These are phyloP conservation scores for Trichonephila clavipes DNA, from an alignment of 1,140 invertebrate species.

Conservation along the genomic window DNA sequence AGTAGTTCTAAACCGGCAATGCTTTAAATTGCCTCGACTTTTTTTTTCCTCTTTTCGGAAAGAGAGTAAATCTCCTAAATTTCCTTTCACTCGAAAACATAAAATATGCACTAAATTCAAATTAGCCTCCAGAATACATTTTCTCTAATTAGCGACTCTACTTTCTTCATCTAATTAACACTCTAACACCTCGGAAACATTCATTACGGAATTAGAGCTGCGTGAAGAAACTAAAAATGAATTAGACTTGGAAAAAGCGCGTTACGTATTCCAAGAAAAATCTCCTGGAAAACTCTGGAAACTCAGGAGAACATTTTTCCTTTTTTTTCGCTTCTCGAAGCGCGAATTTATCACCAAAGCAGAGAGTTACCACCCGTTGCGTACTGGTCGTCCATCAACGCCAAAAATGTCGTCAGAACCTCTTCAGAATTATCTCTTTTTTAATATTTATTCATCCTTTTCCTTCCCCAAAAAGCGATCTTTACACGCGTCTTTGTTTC, in stretches of 20 bases:
- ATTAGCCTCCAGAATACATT: conserved; percentile 28
- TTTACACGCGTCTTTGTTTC: conserved; percentile 48
- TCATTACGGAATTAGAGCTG: conserved; percentile 49
- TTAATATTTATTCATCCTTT: conserved; percentile 76
- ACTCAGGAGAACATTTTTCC: not conserved
- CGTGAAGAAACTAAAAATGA: conserved; percentile 39
- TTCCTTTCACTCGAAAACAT: conserved; percentile 2
- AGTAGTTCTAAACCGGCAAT: not conserved
- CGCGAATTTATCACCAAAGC: conserved; percentile 49
- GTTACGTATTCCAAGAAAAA: conserved; percentile 32
- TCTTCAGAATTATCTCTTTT: conserved; percentile 75
- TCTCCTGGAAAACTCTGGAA: conserved; percentile 22
- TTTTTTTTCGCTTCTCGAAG: conserved; percentile 4
- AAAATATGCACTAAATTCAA: conserved; percentile 58
- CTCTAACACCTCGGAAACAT: conserved; percentile 20
- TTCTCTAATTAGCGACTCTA: conserved; percentile 31
- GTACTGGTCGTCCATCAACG: conserved; percentile 67
- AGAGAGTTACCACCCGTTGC: conserved; percentile 59
- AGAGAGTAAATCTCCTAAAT: not conserved
- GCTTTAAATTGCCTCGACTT: not conserved
- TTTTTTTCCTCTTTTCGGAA: not conserved
- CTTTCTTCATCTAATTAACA: conserved; percentile 54
- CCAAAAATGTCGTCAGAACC: conserved; percentile 69
- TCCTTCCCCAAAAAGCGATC: conserved; percentile 63
- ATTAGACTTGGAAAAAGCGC: conserved; percentile 37